Conservation (phyloP, 2,113 vertebrate genomes). For the Bettongia penicillata region DNA sequence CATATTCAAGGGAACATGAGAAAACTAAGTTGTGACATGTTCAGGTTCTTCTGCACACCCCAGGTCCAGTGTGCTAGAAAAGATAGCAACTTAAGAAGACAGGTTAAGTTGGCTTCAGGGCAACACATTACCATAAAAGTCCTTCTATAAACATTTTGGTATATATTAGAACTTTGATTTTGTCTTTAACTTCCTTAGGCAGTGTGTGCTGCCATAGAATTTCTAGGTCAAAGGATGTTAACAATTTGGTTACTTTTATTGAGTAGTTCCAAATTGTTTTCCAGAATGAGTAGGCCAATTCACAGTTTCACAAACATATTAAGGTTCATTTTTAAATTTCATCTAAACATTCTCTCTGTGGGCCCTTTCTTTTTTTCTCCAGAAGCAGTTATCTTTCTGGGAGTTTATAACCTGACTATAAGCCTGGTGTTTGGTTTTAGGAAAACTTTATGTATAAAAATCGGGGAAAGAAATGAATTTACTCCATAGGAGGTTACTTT, state of each 20-base stretch:
- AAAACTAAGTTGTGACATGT: background rate
- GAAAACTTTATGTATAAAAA: background rate
- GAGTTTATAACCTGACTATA: background rate
- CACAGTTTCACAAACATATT: background rate
- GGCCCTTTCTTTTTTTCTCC: background rate
- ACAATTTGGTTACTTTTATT: background rate
- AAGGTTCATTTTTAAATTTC: slow-evolving; percentile 40
- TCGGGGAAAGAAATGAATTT: background rate
- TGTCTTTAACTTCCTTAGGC: background rate
- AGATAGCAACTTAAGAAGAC: background rate
- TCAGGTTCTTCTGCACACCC: background rate
- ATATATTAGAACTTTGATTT: background rate
- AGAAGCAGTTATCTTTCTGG: background rate
- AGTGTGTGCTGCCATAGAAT: background rate
- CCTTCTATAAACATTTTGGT: background rate
- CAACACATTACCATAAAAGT: background rate
- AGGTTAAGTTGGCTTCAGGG: background rate
- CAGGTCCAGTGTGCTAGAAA: no score
- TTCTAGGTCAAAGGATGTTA: background rate
- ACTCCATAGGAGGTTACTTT: background rate
- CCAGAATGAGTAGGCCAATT: background rate
- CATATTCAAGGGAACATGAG: background rate
- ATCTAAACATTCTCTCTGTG: slow-evolving; percentile 16
- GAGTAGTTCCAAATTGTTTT: no score
- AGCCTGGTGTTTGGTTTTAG: background rate